These are phyloP conservation scores for Todiramphus saurophagus DNA, from an alignment of 2,113 vertebrate species.

Conservation along the genomic window DNA sequence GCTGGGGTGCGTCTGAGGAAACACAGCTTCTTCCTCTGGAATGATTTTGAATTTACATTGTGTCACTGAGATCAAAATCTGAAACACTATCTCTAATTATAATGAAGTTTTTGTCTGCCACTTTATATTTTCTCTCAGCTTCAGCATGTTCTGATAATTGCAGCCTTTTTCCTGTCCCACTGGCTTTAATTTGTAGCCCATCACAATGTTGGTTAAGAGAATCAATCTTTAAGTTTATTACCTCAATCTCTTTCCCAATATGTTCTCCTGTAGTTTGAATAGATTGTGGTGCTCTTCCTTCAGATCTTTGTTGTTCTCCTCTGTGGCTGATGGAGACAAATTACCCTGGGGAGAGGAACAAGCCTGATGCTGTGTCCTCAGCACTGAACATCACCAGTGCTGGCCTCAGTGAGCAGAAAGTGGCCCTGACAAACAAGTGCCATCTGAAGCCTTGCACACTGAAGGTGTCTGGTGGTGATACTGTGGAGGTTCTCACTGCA, in stretches of 20 bases:
- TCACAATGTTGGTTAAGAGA: neutral
- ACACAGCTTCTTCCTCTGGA: neutral
- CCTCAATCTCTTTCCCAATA: slow-evolving; percentile 40
- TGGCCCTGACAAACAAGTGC: fast-evolving
- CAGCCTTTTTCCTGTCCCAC: neutral
- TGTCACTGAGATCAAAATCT: neutral
- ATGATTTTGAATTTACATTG: neutral
- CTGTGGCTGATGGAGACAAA: slow-evolving; percentile 47
- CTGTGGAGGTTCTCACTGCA: neutral
- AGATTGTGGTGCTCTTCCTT: slow-evolving; percentile 32
- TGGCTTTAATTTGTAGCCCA: slow-evolving; percentile 53
- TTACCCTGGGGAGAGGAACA: neutral
- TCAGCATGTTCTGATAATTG: slow-evolving; percentile 13
- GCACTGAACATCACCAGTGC: neutral
- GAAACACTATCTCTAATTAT: slow-evolving; percentile 9
- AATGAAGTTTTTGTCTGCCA: slow-evolving; percentile 6
- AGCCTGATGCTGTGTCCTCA: neutral
- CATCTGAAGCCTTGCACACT: neutral
- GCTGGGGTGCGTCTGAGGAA: neutral
- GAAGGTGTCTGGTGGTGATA: neutral
- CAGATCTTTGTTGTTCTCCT: slow-evolving; percentile 37
- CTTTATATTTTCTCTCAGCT: neutral
- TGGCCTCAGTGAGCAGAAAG: neutral
- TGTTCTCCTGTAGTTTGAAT: slow-evolving; percentile 48
- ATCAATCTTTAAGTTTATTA: slow-evolving; percentile 64